phyloP scores from a whole-genome alignment of 2,888 invertebrate species.

The Cephonodes hylas region DNA sequence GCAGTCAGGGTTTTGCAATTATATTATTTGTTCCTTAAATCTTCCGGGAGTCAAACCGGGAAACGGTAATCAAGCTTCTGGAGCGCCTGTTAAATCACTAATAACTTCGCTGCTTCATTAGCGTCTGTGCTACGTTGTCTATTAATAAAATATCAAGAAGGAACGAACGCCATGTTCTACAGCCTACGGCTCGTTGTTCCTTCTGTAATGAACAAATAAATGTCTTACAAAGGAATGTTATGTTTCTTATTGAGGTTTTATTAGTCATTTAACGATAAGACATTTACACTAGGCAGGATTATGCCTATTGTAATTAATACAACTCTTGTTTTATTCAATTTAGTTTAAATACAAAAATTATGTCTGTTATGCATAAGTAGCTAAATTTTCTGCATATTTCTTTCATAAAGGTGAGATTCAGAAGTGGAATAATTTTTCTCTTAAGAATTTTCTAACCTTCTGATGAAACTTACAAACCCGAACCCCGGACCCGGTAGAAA shows the following conservation, averaged over 20 bases:
- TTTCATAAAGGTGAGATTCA: too few relatives aligned
- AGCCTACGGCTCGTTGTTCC: background rate
- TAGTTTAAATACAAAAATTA: too few relatives aligned
- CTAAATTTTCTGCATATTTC: too few relatives aligned
- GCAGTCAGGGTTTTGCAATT: constrained; percentile 13
- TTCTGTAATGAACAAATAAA: background rate
- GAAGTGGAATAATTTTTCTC: too few relatives aligned
- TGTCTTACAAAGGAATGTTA: background rate
- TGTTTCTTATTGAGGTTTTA: background rate
- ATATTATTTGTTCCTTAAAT: constrained; percentile 21
- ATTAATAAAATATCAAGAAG: constrained; percentile 3
- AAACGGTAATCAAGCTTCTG: constrained; percentile 26
- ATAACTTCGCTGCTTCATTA: constrained; percentile 24
- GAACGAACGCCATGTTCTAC: background rate
- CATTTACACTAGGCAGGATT: too few relatives aligned
- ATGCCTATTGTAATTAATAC: background rate
- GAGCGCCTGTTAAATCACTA: constrained; percentile 31
- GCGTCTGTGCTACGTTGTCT: constrained; percentile 12
- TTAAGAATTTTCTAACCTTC: too few relatives aligned
- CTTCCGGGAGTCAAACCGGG: constrained; percentile 24
- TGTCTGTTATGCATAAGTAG: too few relatives aligned
- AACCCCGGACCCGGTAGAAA: too few relatives aligned
- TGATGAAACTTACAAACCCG: too few relatives aligned
- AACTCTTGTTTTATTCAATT: too few relatives aligned
- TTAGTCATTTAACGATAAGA: background rate